Percentiles rank a stretch among this genome's conserved stretches.
Evolutionary conservation across 2,113 vertebrate species (phyloP).

Genomic region (Spilogale gracilis): DNA sequence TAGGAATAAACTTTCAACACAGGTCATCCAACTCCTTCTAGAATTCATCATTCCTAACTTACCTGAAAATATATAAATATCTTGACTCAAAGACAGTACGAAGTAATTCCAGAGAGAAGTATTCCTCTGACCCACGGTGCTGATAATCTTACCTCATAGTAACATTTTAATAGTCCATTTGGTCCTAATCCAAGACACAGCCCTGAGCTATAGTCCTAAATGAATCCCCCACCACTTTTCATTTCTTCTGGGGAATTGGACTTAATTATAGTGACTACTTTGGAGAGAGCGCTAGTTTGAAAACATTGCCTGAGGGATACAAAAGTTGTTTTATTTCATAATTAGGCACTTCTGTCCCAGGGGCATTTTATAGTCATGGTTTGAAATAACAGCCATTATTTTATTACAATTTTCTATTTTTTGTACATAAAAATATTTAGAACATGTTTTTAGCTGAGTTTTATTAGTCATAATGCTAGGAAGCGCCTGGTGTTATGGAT

Average conservation of each 20-base stretch:
- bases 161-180: constrained; percentile 81
- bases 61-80: background rate
- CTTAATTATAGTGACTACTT: constrained; percentile 84
- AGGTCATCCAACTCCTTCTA: background rate
- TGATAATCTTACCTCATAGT: constrained; percentile 75
- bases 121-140: constrained; percentile 75
- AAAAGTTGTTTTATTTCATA: constrained; percentile 85
- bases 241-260: constrained; percentile 82
- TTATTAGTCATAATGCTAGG: constrained; percentile 76
- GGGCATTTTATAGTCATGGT: constrained; percentile 82
- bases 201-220: constrained; percentile 76
- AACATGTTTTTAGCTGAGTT: constrained; percentile 77
- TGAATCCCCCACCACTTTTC: constrained; percentile 80
- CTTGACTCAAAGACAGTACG: constrained; percentile 44
- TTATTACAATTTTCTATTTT: constrained; percentile 81
- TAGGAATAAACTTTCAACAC: background rate
- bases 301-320: constrained; percentile 84
- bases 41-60: constrained; percentile 23
- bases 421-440: constrained; percentile 83
- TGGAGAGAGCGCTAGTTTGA: constrained; percentile 83
- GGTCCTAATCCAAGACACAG: constrained; percentile 82
- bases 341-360: constrained; percentile 84
- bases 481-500: constrained; percentile 79
- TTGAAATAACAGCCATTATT: constrained; percentile 82
- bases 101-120: constrained; percentile 77